A percentile compares a stretch with the other conserved stretches of the same genome.
These are phyloP conservation scores for Heliconius hewitsoni DNA, from an alignment of 1,140 invertebrate species.

Conservation along the genomic window DNA sequence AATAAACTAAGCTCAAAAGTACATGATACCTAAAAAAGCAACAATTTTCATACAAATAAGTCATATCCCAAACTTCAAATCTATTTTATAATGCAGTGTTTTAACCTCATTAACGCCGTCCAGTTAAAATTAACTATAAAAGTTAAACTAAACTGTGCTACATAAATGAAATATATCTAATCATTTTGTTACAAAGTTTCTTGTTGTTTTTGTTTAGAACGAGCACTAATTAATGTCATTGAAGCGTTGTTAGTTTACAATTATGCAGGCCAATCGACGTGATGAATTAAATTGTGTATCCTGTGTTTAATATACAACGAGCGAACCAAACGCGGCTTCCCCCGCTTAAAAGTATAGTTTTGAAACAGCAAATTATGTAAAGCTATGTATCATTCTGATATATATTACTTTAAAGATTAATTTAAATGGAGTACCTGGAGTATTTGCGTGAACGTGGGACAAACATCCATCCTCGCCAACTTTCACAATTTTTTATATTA, in stretches of 20 bases:
- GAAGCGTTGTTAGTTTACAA: constrained; percentile 1
- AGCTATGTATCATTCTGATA: too few relatives aligned
- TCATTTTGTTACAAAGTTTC: not conserved
- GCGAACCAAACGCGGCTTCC: too few relatives aligned
- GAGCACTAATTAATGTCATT: not conserved
- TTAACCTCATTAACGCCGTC: not conserved
- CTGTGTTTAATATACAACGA: not conserved
- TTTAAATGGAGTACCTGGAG: too few relatives aligned
- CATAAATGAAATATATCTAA: constrained; percentile 1
- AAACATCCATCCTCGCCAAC: too few relatives aligned
- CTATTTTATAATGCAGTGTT: not conserved
- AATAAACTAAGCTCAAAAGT: not conserved
- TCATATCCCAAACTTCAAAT: not conserved
- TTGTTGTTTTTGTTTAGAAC: not conserved
- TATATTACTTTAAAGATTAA: too few relatives aligned
- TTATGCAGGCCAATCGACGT: not conserved
- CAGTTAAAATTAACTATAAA: constrained; percentile 2
- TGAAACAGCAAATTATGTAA: too few relatives aligned
- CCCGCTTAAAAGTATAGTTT: too few relatives aligned
- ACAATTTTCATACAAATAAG: not conserved
- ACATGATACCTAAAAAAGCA: not conserved
- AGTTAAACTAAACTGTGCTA: constrained; percentile 2
- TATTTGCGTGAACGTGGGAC: too few relatives aligned
- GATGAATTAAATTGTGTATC: not conserved
- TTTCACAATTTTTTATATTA: too few relatives aligned